phyloP scores from a whole-genome alignment of 1,140 invertebrate species.

The Coelopa frigida region DNA sequence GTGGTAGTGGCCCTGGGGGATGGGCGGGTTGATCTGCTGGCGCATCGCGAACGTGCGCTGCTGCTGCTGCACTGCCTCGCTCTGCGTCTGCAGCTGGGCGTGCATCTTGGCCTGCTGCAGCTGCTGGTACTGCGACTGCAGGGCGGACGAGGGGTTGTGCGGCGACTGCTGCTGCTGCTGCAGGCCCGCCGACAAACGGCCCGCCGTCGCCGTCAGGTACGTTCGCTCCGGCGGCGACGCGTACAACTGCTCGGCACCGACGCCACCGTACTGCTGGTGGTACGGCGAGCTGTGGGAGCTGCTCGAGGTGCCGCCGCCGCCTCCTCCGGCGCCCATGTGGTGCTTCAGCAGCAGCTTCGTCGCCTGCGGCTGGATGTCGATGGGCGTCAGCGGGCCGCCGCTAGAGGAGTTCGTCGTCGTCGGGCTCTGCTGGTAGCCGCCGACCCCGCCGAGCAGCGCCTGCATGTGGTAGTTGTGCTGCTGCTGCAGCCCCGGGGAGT shows the following conservation, averaged over 20 bases:
- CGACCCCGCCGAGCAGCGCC: slow-evolving; percentile 13
- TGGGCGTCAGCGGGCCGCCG: slow-evolving; percentile 31
- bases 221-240: slow-evolving; percentile 41
- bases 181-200: slow-evolving; percentile 43
- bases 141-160: slow-evolving; percentile 45
- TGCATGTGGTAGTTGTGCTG: slow-evolving; percentile 5
- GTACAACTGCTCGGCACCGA: slow-evolving; percentile 29
- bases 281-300: slow-evolving; percentile 39
- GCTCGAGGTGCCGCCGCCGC: slow-evolving; percentile 24
- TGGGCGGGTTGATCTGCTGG: slow-evolving; percentile 46
- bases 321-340: slow-evolving; percentile 16
- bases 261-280: slow-evolving; percentile 22
- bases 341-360: slow-evolving; percentile 32
- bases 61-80: slow-evolving; percentile 53
- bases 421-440: slow-evolving; percentile 34
- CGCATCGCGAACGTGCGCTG: slow-evolving; percentile 54
- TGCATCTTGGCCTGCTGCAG: slow-evolving; percentile 55
- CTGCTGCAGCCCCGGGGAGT: slow-evolving; percentile 26
- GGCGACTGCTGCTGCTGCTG: slow-evolving; percentile 15
- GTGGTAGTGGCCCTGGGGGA: slow-evolving; percentile 31
- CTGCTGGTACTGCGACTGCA: slow-evolving; percentile 50
- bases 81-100: slow-evolving; percentile 53
- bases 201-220: slow-evolving; percentile 44
- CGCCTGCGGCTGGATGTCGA: slow-evolving; percentile 38
- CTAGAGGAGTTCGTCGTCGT: slow-evolving; percentile 34